Evolutionary conservation across 2,888 invertebrate species (phyloP).

Genomic region (Dugesia japonica): DNA sequence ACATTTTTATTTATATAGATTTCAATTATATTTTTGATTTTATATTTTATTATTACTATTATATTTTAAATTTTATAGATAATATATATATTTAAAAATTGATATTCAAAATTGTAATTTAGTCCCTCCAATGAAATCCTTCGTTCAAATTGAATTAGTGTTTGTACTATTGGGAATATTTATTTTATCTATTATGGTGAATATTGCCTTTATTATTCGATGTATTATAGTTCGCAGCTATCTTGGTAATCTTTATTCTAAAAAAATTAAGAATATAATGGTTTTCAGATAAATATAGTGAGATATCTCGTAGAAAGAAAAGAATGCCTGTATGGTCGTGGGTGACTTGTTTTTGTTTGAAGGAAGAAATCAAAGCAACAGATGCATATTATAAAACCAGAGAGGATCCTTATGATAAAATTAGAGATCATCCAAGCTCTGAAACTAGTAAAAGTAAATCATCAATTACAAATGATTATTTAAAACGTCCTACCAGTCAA

Average conservation of each 20-base stretch:
- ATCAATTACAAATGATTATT: background rate
- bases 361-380: background rate
- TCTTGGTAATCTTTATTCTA: background rate
- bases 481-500: background rate
- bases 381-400: background rate
- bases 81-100: no score
- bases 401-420: background rate
- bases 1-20: no score
- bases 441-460: conserved; percentile 11
- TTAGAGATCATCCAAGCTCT: background rate
- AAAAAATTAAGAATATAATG: no score
- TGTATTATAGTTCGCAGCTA: background rate
- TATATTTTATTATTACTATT: no score
- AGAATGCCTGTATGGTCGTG: background rate
- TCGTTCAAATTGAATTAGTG: background rate
- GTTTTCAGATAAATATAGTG: background rate
- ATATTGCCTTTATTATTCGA: background rate
- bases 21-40: no score
- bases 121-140: no score
- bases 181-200: background rate
- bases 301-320: background rate
- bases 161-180: background rate
- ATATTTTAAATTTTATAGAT: no score
- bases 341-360: conserved; percentile 1
- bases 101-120: no score